Percentiles rank a stretch among this genome's conserved stretches.
Evolutionary conservation across 1,140 invertebrate genomes (phyloP).

Genomic region (Megalopta genalis): DNA sequence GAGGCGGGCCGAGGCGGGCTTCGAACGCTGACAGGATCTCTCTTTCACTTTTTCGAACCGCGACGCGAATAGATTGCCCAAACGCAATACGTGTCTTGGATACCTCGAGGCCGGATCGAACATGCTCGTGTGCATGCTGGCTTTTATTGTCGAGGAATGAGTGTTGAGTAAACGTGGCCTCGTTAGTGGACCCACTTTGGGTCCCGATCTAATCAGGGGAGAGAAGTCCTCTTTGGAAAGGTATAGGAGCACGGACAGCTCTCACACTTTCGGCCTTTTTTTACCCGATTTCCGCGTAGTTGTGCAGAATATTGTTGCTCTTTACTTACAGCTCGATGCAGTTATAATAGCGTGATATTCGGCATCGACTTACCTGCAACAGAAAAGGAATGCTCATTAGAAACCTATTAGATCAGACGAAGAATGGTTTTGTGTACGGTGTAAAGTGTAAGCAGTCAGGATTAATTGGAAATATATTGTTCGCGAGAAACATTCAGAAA

Average conservation of each 20-base stretch:
- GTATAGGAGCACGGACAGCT: too few species aligned
- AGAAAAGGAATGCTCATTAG: not conserved
- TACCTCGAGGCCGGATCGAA: not conserved
- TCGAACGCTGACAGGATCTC: not conserved
- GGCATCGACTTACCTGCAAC: not conserved
- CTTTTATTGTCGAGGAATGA: not conserved
- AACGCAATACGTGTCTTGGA: constrained; percentile 1
- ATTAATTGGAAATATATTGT: too few species aligned
- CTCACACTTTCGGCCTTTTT: too few species aligned
- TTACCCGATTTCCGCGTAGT: too few species aligned
- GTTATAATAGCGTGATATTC: not conserved
- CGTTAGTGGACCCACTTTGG: not conserved
- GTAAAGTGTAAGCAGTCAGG: too few species aligned
- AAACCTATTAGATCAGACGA: too few species aligned
- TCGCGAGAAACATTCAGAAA: too few species aligned
- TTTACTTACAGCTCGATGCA: not conserved
- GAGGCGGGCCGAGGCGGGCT: too few species aligned
- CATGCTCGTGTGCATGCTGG: not conserved
- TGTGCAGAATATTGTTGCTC: too few species aligned
- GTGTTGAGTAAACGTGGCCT: not conserved
- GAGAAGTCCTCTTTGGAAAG: too few species aligned
- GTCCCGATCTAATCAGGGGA: not conserved
- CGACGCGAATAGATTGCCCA: not conserved
- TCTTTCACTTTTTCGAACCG: not conserved
- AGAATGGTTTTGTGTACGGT: too few species aligned